phyloP scores from a whole-genome alignment of 2,797 vertebrate genomes.

The Malacoraja senta region DNA sequence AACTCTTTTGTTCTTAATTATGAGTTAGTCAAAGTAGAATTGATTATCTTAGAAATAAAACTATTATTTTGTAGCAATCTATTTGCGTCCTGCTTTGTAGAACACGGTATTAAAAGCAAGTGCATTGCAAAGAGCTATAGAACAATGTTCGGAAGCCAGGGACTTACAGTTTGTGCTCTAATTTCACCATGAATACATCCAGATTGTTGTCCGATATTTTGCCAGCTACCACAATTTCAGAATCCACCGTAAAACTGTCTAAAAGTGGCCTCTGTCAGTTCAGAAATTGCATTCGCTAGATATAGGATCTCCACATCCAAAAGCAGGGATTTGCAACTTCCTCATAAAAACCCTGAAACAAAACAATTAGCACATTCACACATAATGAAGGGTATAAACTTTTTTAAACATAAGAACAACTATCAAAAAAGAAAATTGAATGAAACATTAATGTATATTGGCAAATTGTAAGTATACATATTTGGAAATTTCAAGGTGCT shows the following conservation, averaged over 20 bases:
- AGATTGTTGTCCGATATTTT: constrained; percentile 56
- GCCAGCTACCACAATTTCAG: constrained; percentile 69
- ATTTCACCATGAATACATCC: constrained; percentile 55
- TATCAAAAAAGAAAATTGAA: background rate
- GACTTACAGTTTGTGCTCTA: constrained; percentile 60
- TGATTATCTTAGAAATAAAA: background rate
- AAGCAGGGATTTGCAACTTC: constrained; percentile 68
- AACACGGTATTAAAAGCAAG: too few relatives aligned
- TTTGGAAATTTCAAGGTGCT: too few relatives aligned
- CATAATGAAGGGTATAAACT: background rate
- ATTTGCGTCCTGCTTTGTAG: background rate
- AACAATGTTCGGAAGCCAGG: background rate
- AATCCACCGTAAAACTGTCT: constrained; percentile 69
- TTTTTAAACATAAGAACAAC: background rate
- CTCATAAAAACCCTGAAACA: constrained; percentile 65
- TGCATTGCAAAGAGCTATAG: background rate
- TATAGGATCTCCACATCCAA: constrained; percentile 61
- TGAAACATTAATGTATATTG: background rate
- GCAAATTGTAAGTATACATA: background rate
- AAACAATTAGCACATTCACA: background rate
- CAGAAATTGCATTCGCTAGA: constrained; percentile 48
- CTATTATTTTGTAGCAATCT: background rate
- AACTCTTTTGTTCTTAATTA: background rate
- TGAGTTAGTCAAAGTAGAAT: background rate
- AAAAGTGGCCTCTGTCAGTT: constrained; percentile 64